Evolutionary conservation across 30 jellyfish, hydroid and myxozoan species (phyloP).

Genomic region (Hydractinia echinata): DNA sequence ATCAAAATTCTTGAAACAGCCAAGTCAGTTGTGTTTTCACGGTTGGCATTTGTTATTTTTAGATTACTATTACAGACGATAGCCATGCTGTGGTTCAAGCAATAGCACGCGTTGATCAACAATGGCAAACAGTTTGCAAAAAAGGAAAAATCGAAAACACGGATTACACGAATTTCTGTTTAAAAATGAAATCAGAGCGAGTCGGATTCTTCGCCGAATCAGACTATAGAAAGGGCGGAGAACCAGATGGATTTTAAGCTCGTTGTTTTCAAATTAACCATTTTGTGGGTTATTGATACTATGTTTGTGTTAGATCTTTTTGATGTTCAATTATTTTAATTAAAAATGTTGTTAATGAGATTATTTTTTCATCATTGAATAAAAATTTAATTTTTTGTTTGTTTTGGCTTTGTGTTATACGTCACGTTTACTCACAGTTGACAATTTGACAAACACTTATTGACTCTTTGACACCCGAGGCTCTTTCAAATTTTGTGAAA

Average conservation of each 20-base stretch:
- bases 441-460: no score
- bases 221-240: conserved; percentile 95
- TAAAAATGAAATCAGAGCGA: conserved; percentile 1
- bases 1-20: no score
- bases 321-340: no score
- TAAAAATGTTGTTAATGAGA: no score
- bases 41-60: background rate
- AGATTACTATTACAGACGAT: conserved; percentile 74
- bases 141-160: conserved; percentile 26
- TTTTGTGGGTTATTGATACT: no score
- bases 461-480: no score
- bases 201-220: conserved; percentile 88
- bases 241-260: conserved; percentile 75
- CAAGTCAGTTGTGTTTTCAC: background rate
- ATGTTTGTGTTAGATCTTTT: no score
- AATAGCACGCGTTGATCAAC: conserved; percentile 83
- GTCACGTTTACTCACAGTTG: no score
- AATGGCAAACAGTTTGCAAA: conserved; percentile 57
- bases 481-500: no score
- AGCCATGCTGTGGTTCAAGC: conserved; percentile 99
- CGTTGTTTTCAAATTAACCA: background rate
- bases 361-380: no score
- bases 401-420: no score
- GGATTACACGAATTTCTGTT: background rate
- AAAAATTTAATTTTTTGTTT: no score